phyloP scores from a whole-genome alignment of 2,888 invertebrate genomes.

The Anaspis maculata region DNA sequence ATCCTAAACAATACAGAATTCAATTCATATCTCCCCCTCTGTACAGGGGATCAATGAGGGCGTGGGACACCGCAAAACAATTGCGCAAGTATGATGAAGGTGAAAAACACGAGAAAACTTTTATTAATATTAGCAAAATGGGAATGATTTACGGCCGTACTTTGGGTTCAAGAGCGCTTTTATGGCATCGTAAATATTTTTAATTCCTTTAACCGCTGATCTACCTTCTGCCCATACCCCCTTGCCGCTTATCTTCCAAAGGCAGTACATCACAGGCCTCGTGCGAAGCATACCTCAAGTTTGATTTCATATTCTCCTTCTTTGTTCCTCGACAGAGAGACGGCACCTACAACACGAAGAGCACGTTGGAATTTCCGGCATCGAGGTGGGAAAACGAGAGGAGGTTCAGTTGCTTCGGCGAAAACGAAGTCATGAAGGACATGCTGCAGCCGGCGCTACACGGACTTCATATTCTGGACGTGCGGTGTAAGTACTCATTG shows the following conservation, averaged over 20 bases:
- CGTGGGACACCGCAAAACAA: constrained; percentile 8
- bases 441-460: constrained; percentile 69
- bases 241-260: too few species aligned
- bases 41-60: too few species aligned
- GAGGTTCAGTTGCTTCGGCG: constrained; percentile 71
- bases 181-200: constrained; percentile 12
- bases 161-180: constrained; percentile 7
- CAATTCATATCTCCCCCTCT: too few species aligned
- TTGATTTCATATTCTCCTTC: too few species aligned
- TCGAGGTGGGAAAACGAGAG: constrained; percentile 73
- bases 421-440: constrained; percentile 68
- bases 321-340: too few species aligned
- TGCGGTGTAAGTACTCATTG: constrained; percentile 86
- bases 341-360: constrained; percentile 72
- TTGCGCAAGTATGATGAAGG: too few species aligned
- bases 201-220: too few species aligned
- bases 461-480: constrained; percentile 63
- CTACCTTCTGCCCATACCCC: too few species aligned
- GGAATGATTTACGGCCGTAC: constrained; percentile 7
- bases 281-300: too few species aligned
- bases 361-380: constrained; percentile 70
- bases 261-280: too few species aligned
- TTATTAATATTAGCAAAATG: constrained; percentile 11
- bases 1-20: too few species aligned
- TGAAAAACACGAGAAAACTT: constrained; percentile 9